A percentile compares a stretch with the other conserved stretches of the same genome.
Conservation (phyloP, 1,140 invertebrate species). For the Sitophilus oryzae region DNA sequence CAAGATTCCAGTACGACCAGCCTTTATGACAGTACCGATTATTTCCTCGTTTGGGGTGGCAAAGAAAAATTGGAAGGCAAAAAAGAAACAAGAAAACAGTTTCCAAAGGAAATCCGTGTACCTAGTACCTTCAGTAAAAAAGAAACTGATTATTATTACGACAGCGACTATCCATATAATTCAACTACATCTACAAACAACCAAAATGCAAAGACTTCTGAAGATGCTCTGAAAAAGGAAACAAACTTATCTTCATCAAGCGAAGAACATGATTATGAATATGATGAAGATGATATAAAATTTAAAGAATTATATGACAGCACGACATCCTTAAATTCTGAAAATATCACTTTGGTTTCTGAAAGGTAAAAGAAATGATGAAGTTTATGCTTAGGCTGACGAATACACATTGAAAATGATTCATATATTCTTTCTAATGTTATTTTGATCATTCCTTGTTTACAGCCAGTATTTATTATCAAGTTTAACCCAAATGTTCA, state of each 20-base stretch:
- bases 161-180: slow-evolving; percentile 10
- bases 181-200: slow-evolving; percentile 3
- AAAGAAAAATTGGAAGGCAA: slow-evolving; percentile 18
- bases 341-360: not conserved
- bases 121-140: not conserved
- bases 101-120: not conserved
- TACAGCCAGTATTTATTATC: too few species aligned
- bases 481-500: too few species aligned
- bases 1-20: slow-evolving; percentile 9
- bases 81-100: slow-evolving; percentile 4
- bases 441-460: too few species aligned
- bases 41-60: slow-evolving; percentile 17
- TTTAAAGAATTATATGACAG: slow-evolving; percentile 16
- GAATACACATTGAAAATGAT: too few species aligned
- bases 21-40: slow-evolving; percentile 21
- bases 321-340: slow-evolving; percentile 1
- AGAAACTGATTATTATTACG: slow-evolving; percentile 13
- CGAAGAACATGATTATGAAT: slow-evolving; percentile 20
- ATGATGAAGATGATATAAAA: slow-evolving; percentile 14
- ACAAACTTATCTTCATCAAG: slow-evolving; percentile 4
- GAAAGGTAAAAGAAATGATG: too few species aligned
- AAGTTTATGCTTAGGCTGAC: too few species aligned
- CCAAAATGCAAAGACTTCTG: not conserved
- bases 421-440: too few species aligned
- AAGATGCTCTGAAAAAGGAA: not conserved